Conservation (phyloP, 1,140 invertebrate species). For the Acromyrmex echinatior region DNA sequence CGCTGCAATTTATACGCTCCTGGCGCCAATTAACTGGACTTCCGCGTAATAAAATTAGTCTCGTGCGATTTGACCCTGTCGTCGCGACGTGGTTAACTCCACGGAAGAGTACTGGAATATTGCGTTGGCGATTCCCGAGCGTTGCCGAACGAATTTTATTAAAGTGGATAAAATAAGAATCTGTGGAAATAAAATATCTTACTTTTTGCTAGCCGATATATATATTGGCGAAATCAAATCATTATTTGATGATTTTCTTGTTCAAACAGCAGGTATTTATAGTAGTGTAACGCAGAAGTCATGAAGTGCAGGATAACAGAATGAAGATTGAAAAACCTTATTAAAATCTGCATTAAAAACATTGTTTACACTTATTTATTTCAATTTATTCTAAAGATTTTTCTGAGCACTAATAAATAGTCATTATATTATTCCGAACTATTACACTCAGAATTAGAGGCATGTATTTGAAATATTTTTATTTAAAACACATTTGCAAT, state of each 20-base stretch:
- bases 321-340: background rate
- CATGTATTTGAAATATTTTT: too few species aligned
- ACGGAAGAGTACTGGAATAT: conserved; percentile 51
- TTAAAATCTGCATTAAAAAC: background rate
- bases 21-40: conserved; percentile 77
- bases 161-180: background rate
- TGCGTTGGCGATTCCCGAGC: conserved; percentile 21
- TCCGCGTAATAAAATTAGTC: conserved; percentile 74
- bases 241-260: background rate
- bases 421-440: background rate
- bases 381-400: conserved; percentile 5
- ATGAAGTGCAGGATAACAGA: background rate
- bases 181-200: background rate
- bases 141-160: conserved; percentile 8
- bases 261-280: background rate
- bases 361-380: background rate
- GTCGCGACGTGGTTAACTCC: conserved; percentile 22
- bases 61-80: conserved; percentile 57
- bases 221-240: background rate
- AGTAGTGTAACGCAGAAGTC: background rate
- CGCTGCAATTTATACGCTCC: conserved; percentile 75
- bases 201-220: background rate
- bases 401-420: background rate
- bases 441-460: background rate
- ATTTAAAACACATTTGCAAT: too few species aligned